These are phyloP conservation scores for Drosophila fuyamai DNA, from an alignment of 1,140 invertebrate species.

Conservation along the genomic window DNA sequence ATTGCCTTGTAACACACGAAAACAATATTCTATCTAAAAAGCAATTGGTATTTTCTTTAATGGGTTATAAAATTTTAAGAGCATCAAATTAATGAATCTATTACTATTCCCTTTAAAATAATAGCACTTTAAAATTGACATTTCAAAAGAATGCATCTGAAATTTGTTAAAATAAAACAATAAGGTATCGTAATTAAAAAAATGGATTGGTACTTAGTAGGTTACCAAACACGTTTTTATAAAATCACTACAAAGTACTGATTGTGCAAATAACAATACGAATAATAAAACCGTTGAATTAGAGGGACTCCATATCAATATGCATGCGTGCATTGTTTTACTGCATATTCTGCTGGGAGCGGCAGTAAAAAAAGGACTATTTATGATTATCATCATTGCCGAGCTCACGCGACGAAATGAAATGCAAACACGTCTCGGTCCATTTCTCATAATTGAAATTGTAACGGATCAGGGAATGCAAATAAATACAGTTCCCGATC, in stretches of 20 bases:
- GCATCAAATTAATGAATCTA: too few species aligned
- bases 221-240: background rate
- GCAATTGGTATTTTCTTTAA: too few species aligned
- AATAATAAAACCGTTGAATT: slow-evolving; percentile 3
- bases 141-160: too few species aligned
- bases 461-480: slow-evolving; percentile 54
- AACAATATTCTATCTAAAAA: background rate
- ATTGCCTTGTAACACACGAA: background rate
- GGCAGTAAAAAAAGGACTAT: slow-evolving; percentile 27
- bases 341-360: slow-evolving; percentile 10
- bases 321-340: slow-evolving; percentile 16
- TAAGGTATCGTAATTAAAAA: too few species aligned
- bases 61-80: too few species aligned
- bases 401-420: slow-evolving; percentile 41
- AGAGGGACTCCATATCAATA: slow-evolving; percentile 17
- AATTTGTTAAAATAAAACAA: too few species aligned
- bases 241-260: background rate
- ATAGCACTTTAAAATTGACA: too few species aligned
- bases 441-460: slow-evolving; percentile 61
- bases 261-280: background rate
- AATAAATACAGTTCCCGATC: slow-evolving; percentile 47
- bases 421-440: slow-evolving; percentile 52
- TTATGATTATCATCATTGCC: slow-evolving; percentile 44
- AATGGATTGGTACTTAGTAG: too few species aligned
- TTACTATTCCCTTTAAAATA: too few species aligned